Conservation (phyloP, 1,140 invertebrate species). For the Trigoniulus corallinus region DNA sequence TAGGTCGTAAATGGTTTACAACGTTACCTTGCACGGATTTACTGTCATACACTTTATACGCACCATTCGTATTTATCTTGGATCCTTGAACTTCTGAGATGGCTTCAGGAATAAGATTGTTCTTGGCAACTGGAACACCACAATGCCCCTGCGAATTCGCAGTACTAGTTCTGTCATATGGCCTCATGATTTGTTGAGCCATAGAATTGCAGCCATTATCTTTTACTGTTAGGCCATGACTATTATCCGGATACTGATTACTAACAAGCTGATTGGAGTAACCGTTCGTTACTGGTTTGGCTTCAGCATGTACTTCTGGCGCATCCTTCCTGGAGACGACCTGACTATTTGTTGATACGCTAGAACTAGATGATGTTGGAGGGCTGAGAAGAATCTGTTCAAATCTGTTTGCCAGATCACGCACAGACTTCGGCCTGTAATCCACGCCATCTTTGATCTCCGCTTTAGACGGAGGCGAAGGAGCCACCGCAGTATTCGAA, state of each 20-base stretch:
- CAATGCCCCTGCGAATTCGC: no score
- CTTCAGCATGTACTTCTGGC: background rate
- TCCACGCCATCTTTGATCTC: background rate
- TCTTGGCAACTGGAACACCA: no score
- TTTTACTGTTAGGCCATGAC: background rate
- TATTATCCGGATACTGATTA: background rate
- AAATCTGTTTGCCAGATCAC: slow-evolving; percentile 64
- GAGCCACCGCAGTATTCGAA: background rate
- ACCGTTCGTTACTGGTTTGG: background rate
- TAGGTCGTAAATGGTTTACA: no score
- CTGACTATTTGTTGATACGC: background rate
- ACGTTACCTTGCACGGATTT: no score
- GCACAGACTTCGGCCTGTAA: slow-evolving; percentile 32
- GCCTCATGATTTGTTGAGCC: no score
- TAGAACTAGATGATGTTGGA: background rate
- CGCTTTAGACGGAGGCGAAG: background rate
- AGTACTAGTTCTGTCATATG: no score
- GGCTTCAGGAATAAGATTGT: no score
- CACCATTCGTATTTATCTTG: no score
- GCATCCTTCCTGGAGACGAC: background rate
- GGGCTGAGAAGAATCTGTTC: slow-evolving; percentile 30
- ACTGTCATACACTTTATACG: no score
- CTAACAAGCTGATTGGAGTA: background rate
- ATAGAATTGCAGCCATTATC: background rate
- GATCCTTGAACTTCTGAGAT: no score